Evolutionary conservation across 2,888 invertebrate species (phyloP).

Genomic region (Maniola hyperantus): DNA sequence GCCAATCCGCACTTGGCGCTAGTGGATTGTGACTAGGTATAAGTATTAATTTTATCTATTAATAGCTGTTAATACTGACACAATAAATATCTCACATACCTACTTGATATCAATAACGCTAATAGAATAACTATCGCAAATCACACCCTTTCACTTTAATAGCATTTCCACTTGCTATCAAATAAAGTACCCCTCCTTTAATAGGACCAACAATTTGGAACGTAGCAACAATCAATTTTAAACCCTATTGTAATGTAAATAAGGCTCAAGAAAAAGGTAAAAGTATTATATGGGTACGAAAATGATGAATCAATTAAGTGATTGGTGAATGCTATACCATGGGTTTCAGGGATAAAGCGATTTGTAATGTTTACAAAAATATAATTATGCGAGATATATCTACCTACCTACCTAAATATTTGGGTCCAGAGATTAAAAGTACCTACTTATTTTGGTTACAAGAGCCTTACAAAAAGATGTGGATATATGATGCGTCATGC

Average conservation of each 20-base stretch:
- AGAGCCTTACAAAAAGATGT: too few relatives aligned
- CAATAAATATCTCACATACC: slow-evolving; percentile 26
- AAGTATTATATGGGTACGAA: slow-evolving; percentile 44
- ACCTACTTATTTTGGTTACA: background rate
- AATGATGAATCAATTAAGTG: slow-evolving; percentile 75
- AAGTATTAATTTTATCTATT: too few relatives aligned
- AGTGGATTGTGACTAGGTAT: too few relatives aligned
- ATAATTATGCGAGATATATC: slow-evolving; percentile 13
- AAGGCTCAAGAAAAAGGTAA: slow-evolving; percentile 32
- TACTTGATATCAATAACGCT: slow-evolving; percentile 69
- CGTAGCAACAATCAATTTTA: slow-evolving; percentile 28
- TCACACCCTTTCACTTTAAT: slow-evolving; percentile 73
- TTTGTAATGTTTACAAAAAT: slow-evolving; percentile 32
- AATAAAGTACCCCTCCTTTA: slow-evolving; percentile 46
- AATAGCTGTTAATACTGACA: too few relatives aligned
- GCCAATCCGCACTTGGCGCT: too few relatives aligned
- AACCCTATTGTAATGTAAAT: slow-evolving; percentile 33
- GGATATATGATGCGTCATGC: too few relatives aligned
- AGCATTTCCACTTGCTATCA: slow-evolving; percentile 55
- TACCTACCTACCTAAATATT: background rate
- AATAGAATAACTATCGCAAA: slow-evolving; percentile 77
- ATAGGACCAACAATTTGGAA: background rate
- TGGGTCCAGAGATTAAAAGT: background rate
- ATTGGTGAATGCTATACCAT: slow-evolving; percentile 54
- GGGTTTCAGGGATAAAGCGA: slow-evolving; percentile 35